phyloP scores from a whole-genome alignment of 2,888 invertebrate genomes.

The Chaetoderma sp. region DNA sequence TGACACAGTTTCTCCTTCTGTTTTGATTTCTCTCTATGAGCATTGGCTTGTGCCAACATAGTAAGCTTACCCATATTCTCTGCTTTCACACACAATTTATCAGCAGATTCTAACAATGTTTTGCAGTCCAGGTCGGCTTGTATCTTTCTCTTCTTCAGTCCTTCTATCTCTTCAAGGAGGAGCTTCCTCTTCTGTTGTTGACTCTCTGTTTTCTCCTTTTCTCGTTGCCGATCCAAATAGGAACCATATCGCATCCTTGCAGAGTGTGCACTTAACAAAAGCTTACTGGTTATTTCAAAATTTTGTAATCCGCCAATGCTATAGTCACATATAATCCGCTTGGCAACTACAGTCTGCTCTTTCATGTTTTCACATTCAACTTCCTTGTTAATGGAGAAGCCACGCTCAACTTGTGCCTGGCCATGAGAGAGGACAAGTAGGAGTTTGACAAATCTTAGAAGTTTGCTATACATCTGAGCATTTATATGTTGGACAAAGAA shows the following conservation, averaged over 20 bases:
- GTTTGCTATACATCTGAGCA: background rate
- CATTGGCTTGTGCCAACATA: no score
- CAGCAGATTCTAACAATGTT: background rate
- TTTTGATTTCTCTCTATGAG: no score
- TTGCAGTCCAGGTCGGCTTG: background rate
- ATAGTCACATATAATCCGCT: background rate
- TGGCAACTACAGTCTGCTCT: background rate
- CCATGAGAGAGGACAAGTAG: conserved; percentile 20
- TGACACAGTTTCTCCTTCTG: no score
- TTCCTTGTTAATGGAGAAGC: conserved; percentile 19
- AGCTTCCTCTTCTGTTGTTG: no score
- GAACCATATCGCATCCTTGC: background rate
- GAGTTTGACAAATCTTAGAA: conserved; percentile 10
- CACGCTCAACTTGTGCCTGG: conserved; percentile 21
- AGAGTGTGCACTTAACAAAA: background rate
- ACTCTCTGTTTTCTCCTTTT: background rate
- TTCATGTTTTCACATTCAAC: conserved; percentile 2
- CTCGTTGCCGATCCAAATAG: background rate
- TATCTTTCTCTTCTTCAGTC: background rate
- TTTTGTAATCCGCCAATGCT: background rate
- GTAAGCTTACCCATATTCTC: no score
- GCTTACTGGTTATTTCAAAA: background rate
- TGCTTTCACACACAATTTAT: background rate
- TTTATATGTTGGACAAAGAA: conserved; percentile 8
- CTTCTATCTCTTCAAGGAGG: background rate